Evolutionary conservation across 2,888 invertebrate species (phyloP), one percentile per base, ranked within the genome.

Genomic region (Troides oblongomaculatus): DNA sequence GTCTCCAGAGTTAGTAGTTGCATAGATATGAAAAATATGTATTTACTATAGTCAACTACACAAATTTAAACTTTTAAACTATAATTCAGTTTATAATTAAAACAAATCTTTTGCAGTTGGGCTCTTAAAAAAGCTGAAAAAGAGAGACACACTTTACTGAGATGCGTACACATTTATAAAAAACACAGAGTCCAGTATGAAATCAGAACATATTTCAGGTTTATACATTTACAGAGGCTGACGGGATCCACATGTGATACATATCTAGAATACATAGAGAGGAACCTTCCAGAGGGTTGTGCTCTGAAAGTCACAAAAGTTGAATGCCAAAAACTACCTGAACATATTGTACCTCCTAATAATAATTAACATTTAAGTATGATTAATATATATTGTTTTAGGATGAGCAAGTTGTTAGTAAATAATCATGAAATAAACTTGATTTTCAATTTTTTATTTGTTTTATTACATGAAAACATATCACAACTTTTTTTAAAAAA

Each of bases 251-350:
- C 99, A 17, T 96, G 98, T 63, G 97, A 97, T 75, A 99, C 99
- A 14, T 97, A 97, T 84, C 89, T 99, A 66, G 99, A 99, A 90
- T 99, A 99, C 84, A 95, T 99, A 71, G 96, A 99, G 86, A 93
- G 99, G 78, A 99, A 99, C 93, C 93, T 99, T 68, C 99, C 99
- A 0, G 99, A 99, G 93, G 99, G 99, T 57, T 97, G 99, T 74
- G 97, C 97, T 5, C 94, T 99, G 86, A 98, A 98, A 93, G 95
- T 96, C 1, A 97, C 97, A 2, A 97, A 95, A 93, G 95, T 97
- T 17, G 94, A 94, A 83, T 90, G 94, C 68, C 92, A 93, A 74
- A 85, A 86, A 72, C 69, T 94, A 36, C 94, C 94, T 0, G 94
- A 94, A 21, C 93, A 95, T 79, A 83, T 95, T 67, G 86, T 83